A percentile compares a stretch with the other conserved stretches of the same genome.
Conservation (phyloP, 2,113 vertebrate species). For the Piliocolobus tephrosceles region DNA sequence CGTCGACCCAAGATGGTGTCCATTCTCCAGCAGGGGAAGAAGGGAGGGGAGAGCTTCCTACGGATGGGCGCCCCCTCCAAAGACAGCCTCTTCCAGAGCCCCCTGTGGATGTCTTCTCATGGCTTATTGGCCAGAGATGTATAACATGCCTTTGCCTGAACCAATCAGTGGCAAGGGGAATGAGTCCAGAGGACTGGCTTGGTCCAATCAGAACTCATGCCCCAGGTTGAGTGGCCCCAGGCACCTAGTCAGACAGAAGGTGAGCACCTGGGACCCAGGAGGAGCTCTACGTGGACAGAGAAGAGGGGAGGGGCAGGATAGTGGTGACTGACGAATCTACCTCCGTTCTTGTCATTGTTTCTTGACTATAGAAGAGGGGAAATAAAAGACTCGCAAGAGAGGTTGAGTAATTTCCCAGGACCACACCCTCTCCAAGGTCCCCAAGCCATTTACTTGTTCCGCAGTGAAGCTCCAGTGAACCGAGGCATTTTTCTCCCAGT, state of each 20-base stretch:
- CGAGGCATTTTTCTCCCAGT: background rate
- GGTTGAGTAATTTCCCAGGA: background rate
- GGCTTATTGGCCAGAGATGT: constrained; percentile 23
- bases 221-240: background rate
- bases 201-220: background rate
- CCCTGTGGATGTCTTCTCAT: background rate
- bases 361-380: background rate
- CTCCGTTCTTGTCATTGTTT: background rate
- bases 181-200: background rate
- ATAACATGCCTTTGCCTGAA: background rate
- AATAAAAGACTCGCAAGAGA: background rate
- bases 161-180: background rate
- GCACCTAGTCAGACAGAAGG: background rate
- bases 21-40: background rate
- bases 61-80: background rate
- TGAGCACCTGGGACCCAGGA: background rate
- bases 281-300: background rate
- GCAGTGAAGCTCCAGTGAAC: background rate
- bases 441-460: background rate
- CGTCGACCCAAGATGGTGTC: no score
- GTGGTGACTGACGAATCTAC: background rate
- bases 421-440: background rate
- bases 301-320: background rate
- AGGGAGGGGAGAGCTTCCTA: background rate
- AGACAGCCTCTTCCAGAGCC: background rate